Percentiles rank a stretch among this genome's conserved stretches.
Evolutionary conservation across 2,888 invertebrate genomes (phyloP).

Genomic region (Trichacis sp.): DNA sequence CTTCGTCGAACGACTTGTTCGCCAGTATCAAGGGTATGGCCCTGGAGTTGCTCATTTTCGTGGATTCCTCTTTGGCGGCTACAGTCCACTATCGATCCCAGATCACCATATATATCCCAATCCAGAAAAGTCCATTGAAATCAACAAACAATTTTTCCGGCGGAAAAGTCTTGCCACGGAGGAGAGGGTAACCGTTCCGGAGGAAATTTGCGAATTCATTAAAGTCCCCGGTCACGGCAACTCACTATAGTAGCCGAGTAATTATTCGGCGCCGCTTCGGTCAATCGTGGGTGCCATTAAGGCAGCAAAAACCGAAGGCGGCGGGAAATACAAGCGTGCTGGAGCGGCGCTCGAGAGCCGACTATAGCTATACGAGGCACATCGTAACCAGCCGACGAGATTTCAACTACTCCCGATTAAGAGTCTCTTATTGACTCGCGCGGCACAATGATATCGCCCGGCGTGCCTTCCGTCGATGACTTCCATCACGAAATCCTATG

Average conservation of each 20-base stretch:
- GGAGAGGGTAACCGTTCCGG: background rate
- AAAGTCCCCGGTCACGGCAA: background rate
- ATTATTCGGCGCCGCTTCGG: background rate
- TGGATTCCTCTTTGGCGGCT: conserved; percentile 3
- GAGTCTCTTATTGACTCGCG: conserved; percentile 12
- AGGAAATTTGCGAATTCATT: background rate
- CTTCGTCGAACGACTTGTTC: conserved; percentile 60
- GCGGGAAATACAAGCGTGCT: background rate
- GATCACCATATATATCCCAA: background rate
- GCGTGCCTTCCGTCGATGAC: background rate
- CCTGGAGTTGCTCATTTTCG: conserved; percentile 59
- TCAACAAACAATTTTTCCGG: background rate
- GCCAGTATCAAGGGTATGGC: conserved; percentile 63
- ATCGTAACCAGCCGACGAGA: background rate
- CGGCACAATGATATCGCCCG: background rate
- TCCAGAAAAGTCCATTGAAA: background rate
- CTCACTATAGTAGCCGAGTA: background rate
- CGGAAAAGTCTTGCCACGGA: background rate
- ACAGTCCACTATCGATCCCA: conserved; percentile 1
- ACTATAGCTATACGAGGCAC: background rate
- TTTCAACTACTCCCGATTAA: background rate
- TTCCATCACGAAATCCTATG: background rate
- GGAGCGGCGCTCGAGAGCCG: background rate
- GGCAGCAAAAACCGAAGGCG: background rate
- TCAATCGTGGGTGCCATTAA: background rate